These are phyloP conservation scores for Drosophila diplacantha DNA, from an alignment of 2,888 invertebrate species.

Conservation along the genomic window DNA sequence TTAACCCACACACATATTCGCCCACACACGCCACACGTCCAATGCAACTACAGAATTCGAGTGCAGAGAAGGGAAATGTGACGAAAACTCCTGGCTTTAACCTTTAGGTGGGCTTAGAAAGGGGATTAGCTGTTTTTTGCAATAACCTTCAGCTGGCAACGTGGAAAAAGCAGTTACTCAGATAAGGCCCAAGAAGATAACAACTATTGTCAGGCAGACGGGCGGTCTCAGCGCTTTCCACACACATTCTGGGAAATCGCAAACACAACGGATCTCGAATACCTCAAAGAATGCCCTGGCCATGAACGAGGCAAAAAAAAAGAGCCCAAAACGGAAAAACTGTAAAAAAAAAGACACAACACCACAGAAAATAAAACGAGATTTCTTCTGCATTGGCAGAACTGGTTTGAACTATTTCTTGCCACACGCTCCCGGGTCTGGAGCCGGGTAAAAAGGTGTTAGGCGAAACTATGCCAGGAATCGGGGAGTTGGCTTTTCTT, in stretches of 20 bases:
- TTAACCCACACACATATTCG: constrained; percentile 34
- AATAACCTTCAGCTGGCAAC: constrained; percentile 16
- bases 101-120: constrained; percentile 6
- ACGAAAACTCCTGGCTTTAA: constrained; percentile 23
- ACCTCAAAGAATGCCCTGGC: constrained; percentile 46
- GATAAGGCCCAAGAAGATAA: constrained; percentile 40
- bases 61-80: constrained; percentile 17
- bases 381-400: constrained; percentile 58
- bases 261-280: constrained; percentile 51
- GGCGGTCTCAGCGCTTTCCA: constrained; percentile 54
- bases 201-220: constrained; percentile 53
- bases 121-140: constrained; percentile 2
- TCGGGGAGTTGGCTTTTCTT: constrained; percentile 26
- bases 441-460: constrained; percentile 40
- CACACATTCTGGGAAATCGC: constrained; percentile 66
- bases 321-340: constrained; percentile 61
- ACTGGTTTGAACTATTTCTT: constrained; percentile 60
- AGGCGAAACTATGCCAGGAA: constrained; percentile 46
- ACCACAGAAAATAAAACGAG: constrained; percentile 51
- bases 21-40: constrained; percentile 10
- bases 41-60: constrained; percentile 30
- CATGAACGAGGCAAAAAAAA: constrained; percentile 58
- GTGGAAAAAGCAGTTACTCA: constrained; percentile 35
- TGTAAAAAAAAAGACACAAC: constrained; percentile 48
- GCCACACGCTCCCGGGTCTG: constrained; percentile 30